Base-by-base conservation (phyloP, 2,797 vertebrate genomes). In the Sebastes alutus region DNA sequence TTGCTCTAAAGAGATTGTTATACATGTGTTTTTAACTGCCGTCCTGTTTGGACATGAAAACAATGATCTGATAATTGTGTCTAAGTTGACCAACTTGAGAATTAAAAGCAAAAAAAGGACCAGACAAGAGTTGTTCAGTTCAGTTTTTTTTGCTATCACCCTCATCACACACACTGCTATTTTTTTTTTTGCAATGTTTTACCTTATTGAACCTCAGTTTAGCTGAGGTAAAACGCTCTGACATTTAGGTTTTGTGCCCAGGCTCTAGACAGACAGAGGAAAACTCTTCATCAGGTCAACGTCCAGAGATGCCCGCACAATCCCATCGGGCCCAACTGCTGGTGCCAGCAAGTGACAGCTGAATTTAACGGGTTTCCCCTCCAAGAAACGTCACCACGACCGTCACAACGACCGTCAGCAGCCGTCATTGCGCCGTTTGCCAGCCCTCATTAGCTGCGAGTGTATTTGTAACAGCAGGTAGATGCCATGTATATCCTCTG, bases 1-100 rank as follows among this genome's bases (percentile, higher is more conserved):
- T 89, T 92, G 88, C 89, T 91, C 78, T 60, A 82, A 92, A 86
- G 89, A 92, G 75, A 89, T 91, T 90, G 83, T 87, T 75, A 46
- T 63, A 32, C 46, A 23, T 80, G 74, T 88, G 70, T 79, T 71
- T 91, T 87, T 75, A 84, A 77, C 77, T 77, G 72, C 77, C 27
- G 27, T 84, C 25, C 77, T 73, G 52, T 80, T 77, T 61, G 82
- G 85, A 83, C 75, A 80, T 73, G 74, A 78, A 80, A 79, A n/a
- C 66, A 65, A 75, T 84, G 72, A 81, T 88, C 68, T 78, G 71
- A 76, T 80, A 52, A 80, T 77, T 89, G 85, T 92, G 88, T 90
- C 81, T 84, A 89, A 89, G 82, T 86, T 91, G 87, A 90, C 49
- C 33, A n/a, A 92, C 78, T 88, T 92, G 79, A 89, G 86, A 80